A percentile compares a stretch with the other conserved stretches of the same genome.
Conservation (phyloP, 2,113 vertebrate species). For the Phalacrocorax pelagicus region DNA sequence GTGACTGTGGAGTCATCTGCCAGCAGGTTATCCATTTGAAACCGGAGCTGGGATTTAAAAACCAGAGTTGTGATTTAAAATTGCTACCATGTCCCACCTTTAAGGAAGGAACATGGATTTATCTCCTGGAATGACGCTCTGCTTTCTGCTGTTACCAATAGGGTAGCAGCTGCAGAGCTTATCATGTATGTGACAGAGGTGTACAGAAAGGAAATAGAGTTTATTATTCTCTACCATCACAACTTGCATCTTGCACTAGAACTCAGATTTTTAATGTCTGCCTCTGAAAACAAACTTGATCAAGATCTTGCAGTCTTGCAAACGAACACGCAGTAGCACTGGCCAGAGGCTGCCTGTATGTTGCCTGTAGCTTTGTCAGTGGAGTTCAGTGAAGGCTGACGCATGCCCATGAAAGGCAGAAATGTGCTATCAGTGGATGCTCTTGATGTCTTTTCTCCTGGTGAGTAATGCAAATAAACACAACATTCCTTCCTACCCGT, state of each 20-base stretch:
- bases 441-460: not conserved
- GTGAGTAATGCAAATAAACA: not conserved
- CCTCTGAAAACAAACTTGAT: not conserved
- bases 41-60: not conserved
- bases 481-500: not conserved
- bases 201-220: not conserved
- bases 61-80: not conserved
- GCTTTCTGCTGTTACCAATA: not conserved
- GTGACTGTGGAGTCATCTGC: not conserved
- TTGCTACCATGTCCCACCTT: not conserved
- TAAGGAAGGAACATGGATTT: not conserved
- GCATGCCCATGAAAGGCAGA: not conserved
- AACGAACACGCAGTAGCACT: not conserved
- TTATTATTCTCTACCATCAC: not conserved
- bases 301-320: not conserved
- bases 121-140: not conserved
- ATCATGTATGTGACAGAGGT: not conserved
- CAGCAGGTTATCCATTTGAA: not conserved
- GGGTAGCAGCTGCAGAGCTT: not conserved
- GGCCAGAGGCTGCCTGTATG: not conserved
- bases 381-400: not conserved
- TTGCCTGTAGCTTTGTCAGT: not conserved
- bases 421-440: not conserved
- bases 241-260: not conserved
- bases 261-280: not conserved